A percentile compares a stretch with the other conserved stretches of the same genome.
These are phyloP conservation scores for Amphiura filiformis DNA, from an alignment of 35 echinoderm and acorn worm genomes.

Conservation along the genomic window DNA sequence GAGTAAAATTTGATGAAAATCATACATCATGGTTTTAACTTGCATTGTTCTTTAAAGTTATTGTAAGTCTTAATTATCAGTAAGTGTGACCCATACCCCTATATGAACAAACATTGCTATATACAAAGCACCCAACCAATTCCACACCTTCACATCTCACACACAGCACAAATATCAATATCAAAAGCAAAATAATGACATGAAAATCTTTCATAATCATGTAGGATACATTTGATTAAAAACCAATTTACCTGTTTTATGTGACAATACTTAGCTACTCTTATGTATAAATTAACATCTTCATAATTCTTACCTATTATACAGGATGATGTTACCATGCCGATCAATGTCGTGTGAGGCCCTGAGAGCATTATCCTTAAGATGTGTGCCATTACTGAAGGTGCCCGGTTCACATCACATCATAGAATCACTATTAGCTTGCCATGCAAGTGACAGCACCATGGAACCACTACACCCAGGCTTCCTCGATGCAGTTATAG, in stretches of 20 bases:
- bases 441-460: not conserved
- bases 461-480: not conserved
- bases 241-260: not conserved
- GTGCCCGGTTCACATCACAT: not conserved
- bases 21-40: too few relatives aligned
- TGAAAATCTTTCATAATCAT: not conserved
- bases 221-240: not conserved
- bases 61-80: too few relatives aligned
- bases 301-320: not conserved
- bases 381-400: conserved; percentile 34
- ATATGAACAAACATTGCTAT: too few relatives aligned
- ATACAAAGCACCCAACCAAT: not conserved
- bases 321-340: not conserved
- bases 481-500: not conserved
- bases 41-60: too few relatives aligned
- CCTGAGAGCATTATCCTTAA: conserved; percentile 3
- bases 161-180: not conserved
- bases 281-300: not conserved
- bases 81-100: too few relatives aligned
- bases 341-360: not conserved
- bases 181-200: not conserved
- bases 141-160: not conserved
- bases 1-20: too few relatives aligned
- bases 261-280: not conserved
- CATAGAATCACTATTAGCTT: conserved; percentile 14